Evolutionary conservation across 2,113 vertebrate species (phyloP), one percentile per base, ranked within the genome.

Genomic region (Cephalopholis sonnerati): DNA sequence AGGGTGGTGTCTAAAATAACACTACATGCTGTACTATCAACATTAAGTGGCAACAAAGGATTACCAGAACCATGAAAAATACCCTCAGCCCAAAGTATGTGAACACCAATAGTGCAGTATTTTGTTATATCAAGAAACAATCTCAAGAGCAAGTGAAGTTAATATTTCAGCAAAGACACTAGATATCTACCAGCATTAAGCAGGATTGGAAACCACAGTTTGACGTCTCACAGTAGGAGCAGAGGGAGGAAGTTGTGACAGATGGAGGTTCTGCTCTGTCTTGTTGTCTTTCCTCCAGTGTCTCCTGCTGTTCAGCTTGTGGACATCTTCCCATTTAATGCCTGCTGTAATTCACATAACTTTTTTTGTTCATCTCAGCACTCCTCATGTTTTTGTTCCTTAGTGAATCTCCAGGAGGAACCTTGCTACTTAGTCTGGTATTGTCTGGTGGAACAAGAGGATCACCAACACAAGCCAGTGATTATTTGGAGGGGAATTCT

Each of bases 401-500:
- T 15, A 66, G 27, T 46, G 9, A 87, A 71, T 86, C 84, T 82
- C 74, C 17, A 22, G 64, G 74, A 68, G 63, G 51, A 77, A 73
- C 72, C 64, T 71, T 77, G 80, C 68, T 68, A 46, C 68, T 27
- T 58, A 41, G 72, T 81, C 24, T 3, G 18, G 46, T 44, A n/a
- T 51, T 4, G 12, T 22, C 41, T 59, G 44, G 10, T 22, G 10
- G 25, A 63, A 66, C 41, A 55, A 32, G 27, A 74, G 18, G 22
- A 59, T 77, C 62, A 57, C 57, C 59, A 25, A n/a, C 61, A 39
- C 11, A 15, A 84, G 62, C 22, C 12, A 57, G 53, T 59, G 63
- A 87, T 83, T 74, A 79, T 54, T 50, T 64, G 25, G 67, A 68
- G 62, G 80, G 61, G 32, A 36, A 54, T 83, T 87, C 29, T 80